phyloP scores from a whole-genome alignment of 2,797 vertebrate genomes.

The Darevskia mixta region DNA sequence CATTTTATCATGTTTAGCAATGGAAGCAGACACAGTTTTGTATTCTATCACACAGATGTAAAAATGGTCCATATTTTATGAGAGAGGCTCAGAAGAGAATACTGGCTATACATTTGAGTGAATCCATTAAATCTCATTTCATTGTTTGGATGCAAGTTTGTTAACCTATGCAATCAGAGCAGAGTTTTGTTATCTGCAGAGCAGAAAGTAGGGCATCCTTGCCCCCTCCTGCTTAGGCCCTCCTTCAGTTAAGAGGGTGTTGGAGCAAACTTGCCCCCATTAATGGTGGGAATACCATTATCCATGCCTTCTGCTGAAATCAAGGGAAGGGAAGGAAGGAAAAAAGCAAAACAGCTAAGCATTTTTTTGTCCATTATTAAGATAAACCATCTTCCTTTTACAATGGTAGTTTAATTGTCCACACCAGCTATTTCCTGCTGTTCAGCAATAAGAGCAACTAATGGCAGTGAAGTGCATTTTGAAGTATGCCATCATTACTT shows the following conservation, averaged over 20 bases:
- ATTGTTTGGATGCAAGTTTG: fast-evolving
- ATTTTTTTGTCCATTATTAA: constrained; percentile 2
- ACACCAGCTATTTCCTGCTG: constrained; percentile 31
- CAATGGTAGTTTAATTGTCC: constrained; percentile 56
- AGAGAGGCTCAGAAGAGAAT: neutral
- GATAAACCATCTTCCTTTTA: constrained; percentile 35
- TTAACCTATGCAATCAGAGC: neutral
- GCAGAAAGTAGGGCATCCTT: too few species aligned
- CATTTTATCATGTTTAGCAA: neutral
- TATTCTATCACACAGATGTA: neutral
- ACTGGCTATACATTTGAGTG: too few species aligned
- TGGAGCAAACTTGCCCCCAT: too few species aligned
- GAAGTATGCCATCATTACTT: constrained; percentile 54
- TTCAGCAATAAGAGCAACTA: constrained; percentile 35
- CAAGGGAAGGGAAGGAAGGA: neutral
- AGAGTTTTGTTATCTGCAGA: neutral
- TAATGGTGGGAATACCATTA: too few species aligned
- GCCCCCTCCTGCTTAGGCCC: too few species aligned
- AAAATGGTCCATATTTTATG: constrained; percentile 15
- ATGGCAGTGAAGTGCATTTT: constrained; percentile 23
- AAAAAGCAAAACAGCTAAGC: fast-evolving
- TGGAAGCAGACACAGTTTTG: neutral
- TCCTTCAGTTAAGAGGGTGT: too few species aligned
- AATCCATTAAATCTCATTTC: fast-evolving
- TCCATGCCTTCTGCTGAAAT: neutral